phyloP scores from a whole-genome alignment of 2,797 vertebrate genomes.

The Typhlichthys eigenmanni region DNA sequence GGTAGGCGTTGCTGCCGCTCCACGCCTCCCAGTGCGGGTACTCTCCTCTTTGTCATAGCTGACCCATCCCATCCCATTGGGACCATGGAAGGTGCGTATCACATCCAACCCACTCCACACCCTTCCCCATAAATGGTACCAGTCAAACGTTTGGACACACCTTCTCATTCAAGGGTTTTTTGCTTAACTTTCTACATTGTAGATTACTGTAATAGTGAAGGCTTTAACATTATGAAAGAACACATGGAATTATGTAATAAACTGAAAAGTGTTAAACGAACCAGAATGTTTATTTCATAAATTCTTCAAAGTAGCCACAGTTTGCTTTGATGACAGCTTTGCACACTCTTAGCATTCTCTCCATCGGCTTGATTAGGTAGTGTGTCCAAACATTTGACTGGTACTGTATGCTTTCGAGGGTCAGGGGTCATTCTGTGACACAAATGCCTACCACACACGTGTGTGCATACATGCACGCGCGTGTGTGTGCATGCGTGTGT shows the following conservation, averaged over 20 bases:
- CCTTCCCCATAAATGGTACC: too few relatives aligned
- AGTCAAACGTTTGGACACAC: too few relatives aligned
- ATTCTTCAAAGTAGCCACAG: too few relatives aligned
- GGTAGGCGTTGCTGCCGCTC: constrained; percentile 97
- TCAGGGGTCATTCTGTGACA: not conserved
- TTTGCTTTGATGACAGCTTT: too few relatives aligned
- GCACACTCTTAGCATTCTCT: too few relatives aligned
- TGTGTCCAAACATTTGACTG: too few relatives aligned
- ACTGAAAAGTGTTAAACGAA: not conserved
- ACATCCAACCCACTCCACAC: not conserved
- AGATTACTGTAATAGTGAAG: not conserved
- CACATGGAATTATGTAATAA: constrained; percentile 4
- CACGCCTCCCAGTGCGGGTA: constrained; percentile 97
- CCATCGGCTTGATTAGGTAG: too few relatives aligned
- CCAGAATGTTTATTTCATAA: too few relatives aligned
- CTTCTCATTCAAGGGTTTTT: too few relatives aligned
- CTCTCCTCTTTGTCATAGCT: constrained; percentile 92
- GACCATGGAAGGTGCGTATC: constrained; percentile 90
- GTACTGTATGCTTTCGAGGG: too few relatives aligned
- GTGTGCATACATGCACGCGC: constrained; percentile 18
- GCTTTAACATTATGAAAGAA: constrained; percentile 15
- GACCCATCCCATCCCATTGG: constrained; percentile 87
- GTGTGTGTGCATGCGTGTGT: not conserved
- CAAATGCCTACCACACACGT: constrained; percentile 11
- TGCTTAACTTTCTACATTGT: too few relatives aligned